Evolutionary conservation across 2,113 vertebrate species (phyloP), one percentile per base, ranked within the genome.

Genomic region (Aplodontia rufa): DNA sequence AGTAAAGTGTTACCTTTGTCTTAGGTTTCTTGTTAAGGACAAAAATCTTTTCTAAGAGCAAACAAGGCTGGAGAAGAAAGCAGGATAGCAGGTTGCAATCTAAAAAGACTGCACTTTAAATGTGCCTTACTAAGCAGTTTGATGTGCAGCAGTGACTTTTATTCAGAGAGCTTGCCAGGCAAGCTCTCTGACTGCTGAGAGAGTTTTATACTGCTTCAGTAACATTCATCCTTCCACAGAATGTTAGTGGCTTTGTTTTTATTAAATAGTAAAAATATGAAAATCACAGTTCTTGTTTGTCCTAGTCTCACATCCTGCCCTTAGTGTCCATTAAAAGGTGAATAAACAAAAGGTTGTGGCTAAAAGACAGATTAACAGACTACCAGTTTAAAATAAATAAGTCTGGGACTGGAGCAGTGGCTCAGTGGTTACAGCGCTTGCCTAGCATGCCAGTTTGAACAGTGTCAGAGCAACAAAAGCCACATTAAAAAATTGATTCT

Each of bases 201-300:
- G 79, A 78, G 28, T 60, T 84, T 91, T 58, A 71, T 37, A 26
- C 53, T 82, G 37, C 47, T 78, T 78, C 28, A 49, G 47, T 87
- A 49, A 49, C 58, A 72, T 91, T 91, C 35, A 80, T 80, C 45
- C 26, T 75, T 74, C 16, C 7, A 51, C 3, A 3, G 49, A 69
- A 60, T 87, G 7, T 82, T 64, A 69, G 14, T 58, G 51, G 74
- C 28, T 88, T 91, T 93, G 42, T 84, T 75, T 87, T 91, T 90
- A 40, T 17, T 91, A 71, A 37, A 28, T 32, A 9, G 35, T 81
- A 91, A 92, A 84, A 49, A n/a, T 80, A n/a, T 75, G 64, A 76
- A 84, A 91, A 80, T 30, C 22, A 90, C 24, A 74, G n/a, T 68
- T 26, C 7, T 88, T 93, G 24, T 47, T 62, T 75, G 68, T 75